Percentiles rank a stretch among this genome's conserved stretches.
Evolutionary conservation across 2,113 vertebrate genomes (phyloP).

Genomic region (Myiozetetes cayanensis): DNA sequence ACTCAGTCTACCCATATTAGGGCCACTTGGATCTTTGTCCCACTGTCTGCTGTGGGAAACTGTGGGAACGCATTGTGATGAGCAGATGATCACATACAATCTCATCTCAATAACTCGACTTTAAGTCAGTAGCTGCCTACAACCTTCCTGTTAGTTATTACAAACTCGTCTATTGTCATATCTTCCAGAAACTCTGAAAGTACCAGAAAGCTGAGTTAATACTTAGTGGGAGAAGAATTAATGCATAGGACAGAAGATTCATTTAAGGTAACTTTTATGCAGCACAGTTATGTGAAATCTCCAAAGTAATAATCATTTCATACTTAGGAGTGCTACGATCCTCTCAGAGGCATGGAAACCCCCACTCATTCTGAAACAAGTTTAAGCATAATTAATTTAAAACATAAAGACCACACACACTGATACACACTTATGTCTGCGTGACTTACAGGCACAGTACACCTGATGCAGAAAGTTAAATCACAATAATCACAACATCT

Average conservation of each 20-base stretch:
- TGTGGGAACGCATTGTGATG: neutral
- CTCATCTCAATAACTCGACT: neutral
- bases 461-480: neutral
- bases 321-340: neutral
- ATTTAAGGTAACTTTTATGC: neutral
- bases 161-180: neutral
- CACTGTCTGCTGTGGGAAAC: neutral
- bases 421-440: neutral
- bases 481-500: neutral
- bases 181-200: neutral
- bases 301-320: neutral
- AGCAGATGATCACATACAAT: neutral
- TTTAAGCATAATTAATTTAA: neutral
- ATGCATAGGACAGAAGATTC: neutral
- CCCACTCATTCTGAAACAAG: neutral
- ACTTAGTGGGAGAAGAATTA: neutral
- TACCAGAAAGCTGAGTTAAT: neutral
- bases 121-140: neutral
- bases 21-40: neutral
- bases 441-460: neutral
- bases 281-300: neutral
- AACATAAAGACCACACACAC: neutral
- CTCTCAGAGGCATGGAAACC: neutral
- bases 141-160: neutral
- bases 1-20: neutral